Percentiles rank a stretch among this genome's conserved stretches.
Conservation (phyloP, 2,113 vertebrate genomes). For the Oryctolagus cuniculus region DNA sequence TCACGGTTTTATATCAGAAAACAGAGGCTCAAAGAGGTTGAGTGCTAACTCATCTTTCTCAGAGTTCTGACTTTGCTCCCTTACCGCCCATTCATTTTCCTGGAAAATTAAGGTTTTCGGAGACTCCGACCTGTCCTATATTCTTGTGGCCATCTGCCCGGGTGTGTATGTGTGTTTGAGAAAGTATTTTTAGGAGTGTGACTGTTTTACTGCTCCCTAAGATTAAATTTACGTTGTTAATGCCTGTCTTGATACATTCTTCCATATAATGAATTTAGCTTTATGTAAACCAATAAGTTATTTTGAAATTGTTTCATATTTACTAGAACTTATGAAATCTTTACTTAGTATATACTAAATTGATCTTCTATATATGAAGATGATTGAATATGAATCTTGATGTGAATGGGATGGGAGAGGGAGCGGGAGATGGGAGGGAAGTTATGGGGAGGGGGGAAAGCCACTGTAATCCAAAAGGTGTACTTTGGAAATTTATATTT, state of each 20-base stretch:
- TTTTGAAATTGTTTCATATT: background rate
- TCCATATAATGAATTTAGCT: background rate
- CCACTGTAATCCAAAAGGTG: too few relatives aligned
- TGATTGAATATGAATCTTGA: too few relatives aligned
- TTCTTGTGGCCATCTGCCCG: background rate
- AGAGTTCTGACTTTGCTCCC: too few relatives aligned
- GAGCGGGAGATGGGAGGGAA: too few relatives aligned
- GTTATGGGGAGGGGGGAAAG: too few relatives aligned
- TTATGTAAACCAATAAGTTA: background rate
- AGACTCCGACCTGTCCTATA: accelerated
- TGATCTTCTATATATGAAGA: too few relatives aligned
- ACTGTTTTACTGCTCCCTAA: background rate
- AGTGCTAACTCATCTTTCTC: background rate
- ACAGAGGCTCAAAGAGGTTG: accelerated
- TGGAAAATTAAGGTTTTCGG: background rate
- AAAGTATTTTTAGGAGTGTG: background rate
- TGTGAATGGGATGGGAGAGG: too few relatives aligned
- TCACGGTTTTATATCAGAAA: background rate
- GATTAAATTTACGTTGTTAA: background rate
- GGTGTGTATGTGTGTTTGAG: background rate
- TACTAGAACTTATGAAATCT: background rate
- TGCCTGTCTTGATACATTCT: background rate
- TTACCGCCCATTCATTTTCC: background rate
- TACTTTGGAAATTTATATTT: too few relatives aligned
- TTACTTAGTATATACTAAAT: too few relatives aligned